Percentiles rank a stretch among this genome's conserved stretches.
These are phyloP conservation scores for Serilophus lunatus DNA, from an alignment of 2,113 vertebrate genomes.

Conservation along the genomic window DNA sequence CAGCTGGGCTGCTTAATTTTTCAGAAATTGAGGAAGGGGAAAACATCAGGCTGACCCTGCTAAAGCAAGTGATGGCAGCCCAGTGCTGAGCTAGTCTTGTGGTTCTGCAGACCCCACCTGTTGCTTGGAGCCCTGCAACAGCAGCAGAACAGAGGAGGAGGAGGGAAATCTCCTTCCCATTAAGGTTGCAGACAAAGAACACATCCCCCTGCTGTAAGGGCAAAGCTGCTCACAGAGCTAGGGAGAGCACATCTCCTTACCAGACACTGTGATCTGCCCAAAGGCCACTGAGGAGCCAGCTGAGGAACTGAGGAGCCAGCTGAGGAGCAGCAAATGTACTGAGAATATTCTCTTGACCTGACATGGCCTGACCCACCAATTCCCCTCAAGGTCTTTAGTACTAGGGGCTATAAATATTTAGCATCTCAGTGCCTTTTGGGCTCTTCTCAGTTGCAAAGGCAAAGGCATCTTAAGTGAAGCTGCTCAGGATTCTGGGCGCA, in stretches of 20 bases:
- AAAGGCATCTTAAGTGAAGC: neutral
- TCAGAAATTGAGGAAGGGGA: conserved; percentile 14
- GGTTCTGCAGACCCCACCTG: neutral
- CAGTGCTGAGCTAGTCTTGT: neutral
- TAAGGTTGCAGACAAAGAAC: neutral
- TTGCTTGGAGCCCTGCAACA: neutral
- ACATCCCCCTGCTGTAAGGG: neutral
- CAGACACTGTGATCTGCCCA: accelerated
- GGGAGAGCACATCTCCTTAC: neutral
- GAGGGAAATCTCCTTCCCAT: neutral
- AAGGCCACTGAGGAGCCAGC: neutral
- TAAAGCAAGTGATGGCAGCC: neutral
- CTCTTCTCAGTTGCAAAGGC: neutral
- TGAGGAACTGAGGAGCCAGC: neutral
- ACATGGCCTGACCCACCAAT: neutral
- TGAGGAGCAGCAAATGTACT: neutral
- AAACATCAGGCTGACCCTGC: neutral
- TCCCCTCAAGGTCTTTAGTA: neutral
- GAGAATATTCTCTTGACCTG: neutral
- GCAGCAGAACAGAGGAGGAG: neutral
- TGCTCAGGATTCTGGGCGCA: conserved; percentile 26
- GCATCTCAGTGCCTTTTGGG: neutral
- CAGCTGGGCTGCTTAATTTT: conserved; percentile 35
- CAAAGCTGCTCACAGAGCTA: neutral
- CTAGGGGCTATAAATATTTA: neutral